Evolutionary conservation across 1,140 invertebrate genomes (phyloP).

Genomic region (Solenopsis invicta): DNA sequence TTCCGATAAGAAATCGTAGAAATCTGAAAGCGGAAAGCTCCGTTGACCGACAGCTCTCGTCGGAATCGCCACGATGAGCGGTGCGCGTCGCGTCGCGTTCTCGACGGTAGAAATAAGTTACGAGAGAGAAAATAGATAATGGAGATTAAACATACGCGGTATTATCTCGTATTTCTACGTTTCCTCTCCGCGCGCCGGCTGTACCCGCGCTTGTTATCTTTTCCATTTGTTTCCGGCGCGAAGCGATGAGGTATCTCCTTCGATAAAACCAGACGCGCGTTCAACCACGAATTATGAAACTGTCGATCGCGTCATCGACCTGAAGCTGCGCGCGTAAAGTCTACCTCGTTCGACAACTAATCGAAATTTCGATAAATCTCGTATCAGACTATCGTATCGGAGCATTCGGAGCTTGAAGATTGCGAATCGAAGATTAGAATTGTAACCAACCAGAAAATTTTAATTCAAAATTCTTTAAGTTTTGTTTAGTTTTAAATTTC

Average conservation of each 20-base stretch:
- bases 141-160: neutral
- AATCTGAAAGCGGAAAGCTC: neutral
- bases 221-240: neutral
- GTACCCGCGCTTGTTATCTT: neutral
- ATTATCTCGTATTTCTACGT: neutral
- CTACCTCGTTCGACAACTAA: neutral
- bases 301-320: neutral
- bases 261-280: neutral
- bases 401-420: too few species aligned
- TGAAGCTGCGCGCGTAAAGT: neutral
- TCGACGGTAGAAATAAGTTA: neutral
- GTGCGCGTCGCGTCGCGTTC: neutral
- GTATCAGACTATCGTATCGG: too few species aligned
- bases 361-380: neutral
- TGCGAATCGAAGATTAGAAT: too few species aligned
- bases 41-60: neutral
- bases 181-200: neutral
- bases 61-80: neutral
- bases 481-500: too few species aligned
- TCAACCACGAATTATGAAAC: neutral
- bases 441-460: too few species aligned
- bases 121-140: conserved; percentile 29
- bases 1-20: neutral
- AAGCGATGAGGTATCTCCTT: neutral
- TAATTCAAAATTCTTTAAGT: too few species aligned